Conservation (phyloP, 2,797 vertebrate genomes). For the Chelidonichthys spinosus region DNA sequence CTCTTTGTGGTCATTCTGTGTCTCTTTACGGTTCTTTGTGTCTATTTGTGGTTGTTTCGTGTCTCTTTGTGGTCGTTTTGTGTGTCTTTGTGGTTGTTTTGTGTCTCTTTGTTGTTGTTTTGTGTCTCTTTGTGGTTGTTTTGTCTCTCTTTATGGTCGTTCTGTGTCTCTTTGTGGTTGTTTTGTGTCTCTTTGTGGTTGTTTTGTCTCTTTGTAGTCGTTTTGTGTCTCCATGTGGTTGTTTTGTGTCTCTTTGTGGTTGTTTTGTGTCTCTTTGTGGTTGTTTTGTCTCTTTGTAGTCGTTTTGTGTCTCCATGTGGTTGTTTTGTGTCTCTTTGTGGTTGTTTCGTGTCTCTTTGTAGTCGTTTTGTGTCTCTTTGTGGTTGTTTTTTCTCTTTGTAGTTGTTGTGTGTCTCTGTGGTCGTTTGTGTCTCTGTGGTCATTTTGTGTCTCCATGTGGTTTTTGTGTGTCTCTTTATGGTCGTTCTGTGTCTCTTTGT, state of each 20-base stretch:
- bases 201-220: neutral
- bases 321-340: neutral
- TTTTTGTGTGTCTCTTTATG: neutral
- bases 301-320: neutral
- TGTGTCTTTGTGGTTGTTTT: neutral
- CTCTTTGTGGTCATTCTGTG: neutral
- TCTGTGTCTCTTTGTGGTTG: neutral
- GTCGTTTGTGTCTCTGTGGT: neutral
- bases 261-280: neutral
- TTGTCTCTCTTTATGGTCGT: neutral
- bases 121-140: neutral
- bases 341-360: neutral
- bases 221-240: neutral
- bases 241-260: neutral
- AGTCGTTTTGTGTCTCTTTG: neutral
- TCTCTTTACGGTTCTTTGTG: neutral
- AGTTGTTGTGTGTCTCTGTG: neutral
- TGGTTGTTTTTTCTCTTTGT: neutral
- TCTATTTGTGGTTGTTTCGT: neutral
- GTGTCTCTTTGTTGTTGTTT: neutral
- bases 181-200: neutral
- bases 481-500: neutral
- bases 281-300: neutral
- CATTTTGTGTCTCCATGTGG: neutral
- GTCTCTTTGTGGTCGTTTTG: neutral